A percentile compares a stretch with the other conserved stretches of the same genome.
Conservation (phyloP, 2,888 invertebrate species). For the Heliconius ismenius region DNA sequence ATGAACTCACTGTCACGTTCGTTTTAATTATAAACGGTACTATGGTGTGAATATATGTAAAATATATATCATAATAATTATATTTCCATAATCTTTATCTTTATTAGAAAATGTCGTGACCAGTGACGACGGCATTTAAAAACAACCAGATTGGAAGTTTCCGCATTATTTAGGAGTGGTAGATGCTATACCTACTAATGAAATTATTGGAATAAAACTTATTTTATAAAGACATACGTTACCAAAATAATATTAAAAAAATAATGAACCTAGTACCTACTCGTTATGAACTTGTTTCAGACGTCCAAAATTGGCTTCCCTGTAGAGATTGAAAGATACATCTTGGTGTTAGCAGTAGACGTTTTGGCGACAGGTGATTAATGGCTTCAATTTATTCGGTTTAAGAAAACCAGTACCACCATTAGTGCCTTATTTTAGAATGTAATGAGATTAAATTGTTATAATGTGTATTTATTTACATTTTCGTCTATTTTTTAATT, state of each 20-base stretch:
- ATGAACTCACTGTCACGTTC: no score
- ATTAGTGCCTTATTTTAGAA: constrained; percentile 7
- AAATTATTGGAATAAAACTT: no score
- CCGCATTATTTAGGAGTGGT: neutral
- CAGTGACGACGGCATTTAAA: constrained; percentile 37
- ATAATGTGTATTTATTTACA: neutral
- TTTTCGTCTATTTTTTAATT: neutral
- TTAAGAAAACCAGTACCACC: constrained; percentile 34
- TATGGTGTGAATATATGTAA: neutral
- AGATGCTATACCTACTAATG: neutral
- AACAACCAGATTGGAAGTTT: constrained; percentile 13
- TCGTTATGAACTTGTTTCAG: neutral
- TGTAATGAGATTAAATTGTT: neutral
- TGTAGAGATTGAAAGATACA: constrained; percentile 37
- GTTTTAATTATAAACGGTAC: neutral
- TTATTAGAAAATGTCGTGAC: constrained; percentile 31
- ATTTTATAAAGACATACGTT: no score
- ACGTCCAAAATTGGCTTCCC: constrained; percentile 21
- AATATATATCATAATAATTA: neutral
- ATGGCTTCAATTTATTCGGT: constrained; percentile 44
- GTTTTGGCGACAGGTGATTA: constrained; percentile 41
- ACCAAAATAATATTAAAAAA: no score
- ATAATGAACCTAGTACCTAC: no score
- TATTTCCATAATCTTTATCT: neutral
- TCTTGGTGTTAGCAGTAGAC: constrained; percentile 38